phyloP scores from a whole-genome alignment of 2,888 invertebrate genomes.

The Cyclophora albipunctata region DNA sequence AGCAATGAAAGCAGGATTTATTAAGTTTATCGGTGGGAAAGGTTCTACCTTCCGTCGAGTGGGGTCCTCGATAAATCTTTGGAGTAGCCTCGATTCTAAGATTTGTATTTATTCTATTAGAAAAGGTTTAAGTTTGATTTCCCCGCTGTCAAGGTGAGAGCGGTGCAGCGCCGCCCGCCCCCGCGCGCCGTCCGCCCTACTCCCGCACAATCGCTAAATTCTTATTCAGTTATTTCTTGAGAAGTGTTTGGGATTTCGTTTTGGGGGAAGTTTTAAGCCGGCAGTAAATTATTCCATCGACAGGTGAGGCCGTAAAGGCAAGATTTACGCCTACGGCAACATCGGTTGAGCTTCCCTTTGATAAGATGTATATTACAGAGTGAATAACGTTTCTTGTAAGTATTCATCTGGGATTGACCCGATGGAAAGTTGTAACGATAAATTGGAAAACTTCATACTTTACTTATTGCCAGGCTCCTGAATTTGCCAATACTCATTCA shows the following conservation, averaged over 20 bases:
- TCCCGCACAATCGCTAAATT: constrained; percentile 56
- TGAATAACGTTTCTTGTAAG: constrained; percentile 58
- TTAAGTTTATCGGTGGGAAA: constrained; percentile 15
- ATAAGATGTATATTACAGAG: constrained; percentile 70
- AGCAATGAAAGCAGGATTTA: constrained; percentile 2
- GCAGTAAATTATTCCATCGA: constrained; percentile 74
- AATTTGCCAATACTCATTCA: constrained; percentile 13
- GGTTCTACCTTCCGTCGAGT: constrained; percentile 10
- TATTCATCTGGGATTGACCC: constrained; percentile 58
- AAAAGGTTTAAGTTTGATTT: constrained; percentile 51
- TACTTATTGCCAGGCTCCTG: not conserved
- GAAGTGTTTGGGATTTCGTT: constrained; percentile 72
- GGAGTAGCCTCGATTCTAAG: constrained; percentile 21
- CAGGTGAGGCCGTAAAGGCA: constrained; percentile 74
- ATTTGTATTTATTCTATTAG: constrained; percentile 57
- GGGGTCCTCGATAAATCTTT: constrained; percentile 20
- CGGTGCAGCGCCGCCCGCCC: constrained; percentile 22
- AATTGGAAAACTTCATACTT: constrained; percentile 51
- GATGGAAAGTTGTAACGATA: constrained; percentile 44
- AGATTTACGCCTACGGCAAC: constrained; percentile 68
- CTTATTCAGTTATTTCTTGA: constrained; percentile 72
- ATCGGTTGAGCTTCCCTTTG: constrained; percentile 57
- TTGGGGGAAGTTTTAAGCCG: constrained; percentile 69
- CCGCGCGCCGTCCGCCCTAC: constrained; percentile 6
- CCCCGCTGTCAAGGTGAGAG: constrained; percentile 43